phyloP scores from a whole-genome alignment of 2,797 vertebrate species.

The Lemur catta region DNA sequence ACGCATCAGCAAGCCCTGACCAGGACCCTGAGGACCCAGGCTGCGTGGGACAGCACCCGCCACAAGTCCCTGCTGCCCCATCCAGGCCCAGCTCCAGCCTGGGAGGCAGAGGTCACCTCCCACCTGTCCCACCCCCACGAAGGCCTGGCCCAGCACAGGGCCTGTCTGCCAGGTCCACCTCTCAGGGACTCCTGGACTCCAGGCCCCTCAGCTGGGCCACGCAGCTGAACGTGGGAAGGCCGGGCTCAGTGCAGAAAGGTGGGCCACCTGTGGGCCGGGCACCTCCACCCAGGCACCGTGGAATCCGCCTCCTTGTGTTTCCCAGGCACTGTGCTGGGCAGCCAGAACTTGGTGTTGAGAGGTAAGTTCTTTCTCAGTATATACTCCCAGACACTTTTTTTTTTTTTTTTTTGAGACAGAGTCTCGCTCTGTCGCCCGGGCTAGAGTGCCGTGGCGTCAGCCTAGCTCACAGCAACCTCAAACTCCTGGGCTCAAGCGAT shows the following conservation, averaged over 20 bases:
- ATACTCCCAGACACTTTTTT: too few relatives aligned
- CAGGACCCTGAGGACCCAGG: neutral
- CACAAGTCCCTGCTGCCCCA: neutral
- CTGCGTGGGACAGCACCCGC: neutral
- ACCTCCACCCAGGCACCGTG: neutral
- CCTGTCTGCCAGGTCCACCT: neutral
- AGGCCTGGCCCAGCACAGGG: too few relatives aligned
- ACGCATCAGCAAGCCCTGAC: neutral
- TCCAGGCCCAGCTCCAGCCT: neutral
- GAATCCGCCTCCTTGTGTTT: neutral
- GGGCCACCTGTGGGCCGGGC: neutral
- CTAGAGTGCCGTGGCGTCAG: too few relatives aligned
- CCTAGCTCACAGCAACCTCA: too few relatives aligned
- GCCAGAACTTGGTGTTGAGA: slow-evolving; percentile 81
- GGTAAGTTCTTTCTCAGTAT: slow-evolving; percentile 74
- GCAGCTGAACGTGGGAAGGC: too few relatives aligned
- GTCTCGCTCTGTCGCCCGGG: too few relatives aligned
- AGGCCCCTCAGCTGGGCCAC: neutral
- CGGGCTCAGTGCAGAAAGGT: accelerated
- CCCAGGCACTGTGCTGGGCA: slow-evolving; percentile 82
- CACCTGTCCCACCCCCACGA: neutral
- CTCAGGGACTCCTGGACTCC: neutral
- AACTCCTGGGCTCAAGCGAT: too few relatives aligned
- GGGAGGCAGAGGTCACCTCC: neutral
- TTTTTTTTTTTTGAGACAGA: too few relatives aligned